These are phyloP conservation scores for Microtus oregoni DNA, from an alignment of 2,113 vertebrate genomes.

Conservation along the genomic window DNA sequence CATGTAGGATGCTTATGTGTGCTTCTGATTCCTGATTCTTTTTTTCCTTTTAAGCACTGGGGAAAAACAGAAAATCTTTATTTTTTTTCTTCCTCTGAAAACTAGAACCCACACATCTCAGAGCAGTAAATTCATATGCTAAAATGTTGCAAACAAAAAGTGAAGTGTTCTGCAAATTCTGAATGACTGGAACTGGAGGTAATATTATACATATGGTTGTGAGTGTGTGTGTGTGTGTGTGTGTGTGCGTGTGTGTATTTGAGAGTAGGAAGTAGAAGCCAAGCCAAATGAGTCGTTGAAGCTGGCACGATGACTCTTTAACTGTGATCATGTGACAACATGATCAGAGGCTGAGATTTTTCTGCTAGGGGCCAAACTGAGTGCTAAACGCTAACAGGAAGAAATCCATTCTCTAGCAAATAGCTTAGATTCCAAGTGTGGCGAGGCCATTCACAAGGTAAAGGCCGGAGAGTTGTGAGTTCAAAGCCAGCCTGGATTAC, in stretches of 20 bases:
- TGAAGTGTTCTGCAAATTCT: conserved; percentile 55
- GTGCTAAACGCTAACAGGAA: conserved; percentile 23
- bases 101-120: conserved; percentile 39
- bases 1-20: neutral
- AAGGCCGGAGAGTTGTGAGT: neutral
- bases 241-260: neutral
- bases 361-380: neutral
- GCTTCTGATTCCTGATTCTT: conserved; percentile 42
- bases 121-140: conserved; percentile 45
- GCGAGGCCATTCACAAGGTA: neutral
- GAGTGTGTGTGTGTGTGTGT: neutral
- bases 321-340: neutral
- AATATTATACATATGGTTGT: too few relatives aligned
- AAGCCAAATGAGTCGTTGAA: neutral
- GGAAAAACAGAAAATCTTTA: conserved; percentile 8
- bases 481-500: neutral
- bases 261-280: neutral
- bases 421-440: neutral
- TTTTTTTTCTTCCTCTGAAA: conserved; percentile 62
- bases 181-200: conserved; percentile 54
- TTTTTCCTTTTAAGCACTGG: conserved; percentile 45
- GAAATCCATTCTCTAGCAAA: conserved; percentile 35
- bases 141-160: conserved; percentile 49
- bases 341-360: neutral
- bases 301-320: conserved; percentile 3